Evolutionary conservation across 2,797 vertebrate species (phyloP).

Genomic region (Todus mexicanus): DNA sequence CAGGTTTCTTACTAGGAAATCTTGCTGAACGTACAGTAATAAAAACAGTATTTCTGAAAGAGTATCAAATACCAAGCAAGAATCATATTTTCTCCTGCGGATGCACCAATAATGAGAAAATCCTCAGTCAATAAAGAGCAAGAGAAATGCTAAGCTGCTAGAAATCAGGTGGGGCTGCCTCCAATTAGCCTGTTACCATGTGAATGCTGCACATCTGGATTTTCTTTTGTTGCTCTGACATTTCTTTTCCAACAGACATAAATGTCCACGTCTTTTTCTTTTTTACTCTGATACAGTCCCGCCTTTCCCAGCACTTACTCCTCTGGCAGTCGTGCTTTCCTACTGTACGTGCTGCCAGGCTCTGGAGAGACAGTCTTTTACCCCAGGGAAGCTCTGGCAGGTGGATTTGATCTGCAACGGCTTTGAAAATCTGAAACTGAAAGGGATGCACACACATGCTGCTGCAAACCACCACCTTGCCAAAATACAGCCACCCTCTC

Average conservation of each 20-base stretch:
- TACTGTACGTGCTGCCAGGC: fast-evolving
- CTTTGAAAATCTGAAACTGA: background rate
- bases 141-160: background rate
- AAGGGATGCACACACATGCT: background rate
- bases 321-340: background rate
- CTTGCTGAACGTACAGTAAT: background rate
- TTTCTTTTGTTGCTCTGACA: constrained; percentile 31
- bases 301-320: background rate
- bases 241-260: constrained; percentile 27
- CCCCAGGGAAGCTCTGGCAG: background rate
- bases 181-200: background rate
- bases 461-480: background rate
- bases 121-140: background rate
- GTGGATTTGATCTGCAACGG: background rate
- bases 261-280: background rate
- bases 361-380: background rate
- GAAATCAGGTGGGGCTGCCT: constrained; percentile 12
- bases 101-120: background rate
- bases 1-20: background rate
- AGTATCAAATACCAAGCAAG: background rate
- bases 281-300: background rate
- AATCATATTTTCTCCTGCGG: background rate
- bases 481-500: background rate
- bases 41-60: background rate
- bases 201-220: constrained; percentile 12